Evolutionary conservation across 2,797 vertebrate genomes (phyloP), one percentile per base, ranked within the genome.

Genomic region (Sylvilagus floridanus): DNA sequence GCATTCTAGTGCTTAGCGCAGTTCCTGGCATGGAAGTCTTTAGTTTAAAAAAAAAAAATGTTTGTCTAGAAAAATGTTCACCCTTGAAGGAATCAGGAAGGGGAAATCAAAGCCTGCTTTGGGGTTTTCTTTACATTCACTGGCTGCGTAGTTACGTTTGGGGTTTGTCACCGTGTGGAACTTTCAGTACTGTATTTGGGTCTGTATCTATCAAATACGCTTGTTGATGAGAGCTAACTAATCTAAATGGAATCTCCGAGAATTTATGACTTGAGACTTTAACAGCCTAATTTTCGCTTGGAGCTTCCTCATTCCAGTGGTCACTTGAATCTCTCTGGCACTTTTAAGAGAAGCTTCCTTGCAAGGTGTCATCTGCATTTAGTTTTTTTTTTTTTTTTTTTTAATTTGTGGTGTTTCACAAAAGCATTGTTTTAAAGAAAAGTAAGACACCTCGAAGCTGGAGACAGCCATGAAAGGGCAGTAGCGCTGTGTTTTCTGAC

Each of bases 241-340:
- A 97, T 96, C 96, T 96, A 93, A 96, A 94, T 95, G 88, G 95
- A 96, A 96, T 97, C 95, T 96, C 95, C 68, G 72, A 95, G 95
- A 93, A 95, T 97, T 96, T 95, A 92, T 94, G 95, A 92, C 88
- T 95, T 93, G 90, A 94, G 83, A 95, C 92, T 95, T 95, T 91
- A 92, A 92, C 96, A 95, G 95, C 86, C 93, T 95, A 88, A 94
- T 96, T 96, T 96, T 95, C 87, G 84, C 82, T 77, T 85, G 85
- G 68, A 87, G 30, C 92, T 17, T 14, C 84, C 60, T 96, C 95
- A 30, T 92, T 69, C 85, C 78, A 22, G 54, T 76, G 90, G 93
- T 86, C 83, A 96, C 92, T 72, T 73, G 66, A 92, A 77, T 95
- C 81, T 65, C 6, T 65, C 37, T 62, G 93, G 90, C 62, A 88